These are phyloP conservation scores for Helobdella robusta DNA, from an alignment of 2,888 invertebrate species.

Conservation along the genomic window DNA sequence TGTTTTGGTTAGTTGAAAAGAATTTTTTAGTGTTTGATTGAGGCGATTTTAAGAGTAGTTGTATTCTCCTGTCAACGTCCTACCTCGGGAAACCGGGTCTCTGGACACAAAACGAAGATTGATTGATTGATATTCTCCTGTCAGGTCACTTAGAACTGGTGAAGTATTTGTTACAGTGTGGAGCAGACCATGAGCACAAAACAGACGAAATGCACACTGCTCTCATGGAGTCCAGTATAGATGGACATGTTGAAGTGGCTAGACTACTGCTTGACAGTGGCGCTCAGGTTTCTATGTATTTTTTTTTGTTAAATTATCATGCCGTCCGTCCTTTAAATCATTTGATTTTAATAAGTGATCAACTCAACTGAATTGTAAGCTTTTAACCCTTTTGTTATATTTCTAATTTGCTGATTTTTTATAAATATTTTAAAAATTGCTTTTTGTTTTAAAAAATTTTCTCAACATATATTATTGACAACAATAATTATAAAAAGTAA, in stretches of 20 bases:
- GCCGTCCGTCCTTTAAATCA: background rate
- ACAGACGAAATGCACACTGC: slow-evolving; percentile 99
- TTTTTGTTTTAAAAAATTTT: too few species aligned
- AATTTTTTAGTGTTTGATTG: background rate
- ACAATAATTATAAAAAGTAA: too few species aligned
- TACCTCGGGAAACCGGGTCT: too few species aligned
- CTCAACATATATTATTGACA: too few species aligned
- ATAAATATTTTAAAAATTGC: too few species aligned
- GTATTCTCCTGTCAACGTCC: too few species aligned
- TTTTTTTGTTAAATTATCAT: background rate
- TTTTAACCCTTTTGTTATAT: background rate
- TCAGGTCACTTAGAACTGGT: slow-evolving; percentile 86
- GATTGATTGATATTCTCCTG: slow-evolving; percentile 7
- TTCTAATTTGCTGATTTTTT: background rate
- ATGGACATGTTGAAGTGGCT: slow-evolving; percentile 96
- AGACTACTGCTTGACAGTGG: slow-evolving; percentile 85
- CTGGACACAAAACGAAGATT: background rate
- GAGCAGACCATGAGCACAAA: slow-evolving; percentile 93
- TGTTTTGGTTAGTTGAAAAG: background rate
- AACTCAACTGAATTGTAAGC: background rate
- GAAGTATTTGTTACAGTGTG: slow-evolving; percentile 81
- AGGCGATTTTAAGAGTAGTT: background rate
- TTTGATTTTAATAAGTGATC: background rate
- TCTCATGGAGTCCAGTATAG: slow-evolving; percentile 98
- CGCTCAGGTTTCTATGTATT: slow-evolving; percentile 61